Evolutionary conservation across 2,113 vertebrate genomes (phyloP).

Genomic region (Sapajus apella): DNA sequence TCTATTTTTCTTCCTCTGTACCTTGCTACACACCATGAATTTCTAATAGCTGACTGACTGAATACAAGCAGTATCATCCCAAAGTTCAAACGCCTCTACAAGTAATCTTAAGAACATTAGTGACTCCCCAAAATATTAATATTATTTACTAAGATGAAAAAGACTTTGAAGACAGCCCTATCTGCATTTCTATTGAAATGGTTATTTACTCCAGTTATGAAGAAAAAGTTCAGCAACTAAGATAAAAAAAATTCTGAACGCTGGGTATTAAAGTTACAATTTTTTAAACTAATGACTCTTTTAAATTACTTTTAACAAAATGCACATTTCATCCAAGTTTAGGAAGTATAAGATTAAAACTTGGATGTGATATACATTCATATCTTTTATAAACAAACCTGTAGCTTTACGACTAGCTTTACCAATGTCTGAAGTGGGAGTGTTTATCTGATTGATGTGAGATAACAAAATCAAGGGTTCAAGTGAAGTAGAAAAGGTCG

Average conservation of each 20-base stretch:
- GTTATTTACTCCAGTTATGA: background rate
- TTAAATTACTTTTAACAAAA: constrained; percentile 2
- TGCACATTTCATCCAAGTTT: background rate
- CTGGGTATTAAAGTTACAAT: background rate
- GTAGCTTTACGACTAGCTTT: background rate
- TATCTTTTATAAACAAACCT: background rate
- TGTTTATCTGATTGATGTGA: background rate
- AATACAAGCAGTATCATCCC: background rate
- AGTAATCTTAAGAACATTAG: background rate
- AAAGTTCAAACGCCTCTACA: background rate
- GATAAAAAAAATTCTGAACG: background rate
- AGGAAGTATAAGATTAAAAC: background rate
- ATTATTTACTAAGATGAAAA: background rate
- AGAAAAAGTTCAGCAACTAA: background rate
- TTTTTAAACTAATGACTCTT: background rate
- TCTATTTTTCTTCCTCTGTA: background rate
- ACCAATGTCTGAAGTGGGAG: background rate
- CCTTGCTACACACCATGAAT: background rate
- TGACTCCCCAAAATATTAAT: background rate
- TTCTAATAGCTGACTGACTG: background rate
- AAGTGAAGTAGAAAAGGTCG: background rate
- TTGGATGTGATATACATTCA: background rate
- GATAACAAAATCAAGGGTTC: background rate
- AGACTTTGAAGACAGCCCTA: background rate
- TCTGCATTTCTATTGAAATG: constrained; percentile 5